Conservation (phyloP, 2,888 invertebrate species). For the Ochropacha duplaris region DNA sequence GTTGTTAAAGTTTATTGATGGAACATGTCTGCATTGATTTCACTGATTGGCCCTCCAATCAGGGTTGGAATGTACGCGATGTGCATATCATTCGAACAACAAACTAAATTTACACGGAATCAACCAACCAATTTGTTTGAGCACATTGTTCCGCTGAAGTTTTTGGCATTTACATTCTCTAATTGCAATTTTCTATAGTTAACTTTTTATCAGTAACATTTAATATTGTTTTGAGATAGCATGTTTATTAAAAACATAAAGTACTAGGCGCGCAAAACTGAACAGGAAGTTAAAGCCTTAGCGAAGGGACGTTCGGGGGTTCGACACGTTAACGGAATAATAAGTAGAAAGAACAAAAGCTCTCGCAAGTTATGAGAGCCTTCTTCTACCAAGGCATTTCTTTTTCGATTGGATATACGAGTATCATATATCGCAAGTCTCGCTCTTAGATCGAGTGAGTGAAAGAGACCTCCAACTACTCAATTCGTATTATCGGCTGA, state of each 20-base stretch:
- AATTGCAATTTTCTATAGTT: background rate
- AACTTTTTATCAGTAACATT: background rate
- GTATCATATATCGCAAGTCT: slow-evolving; percentile 24
- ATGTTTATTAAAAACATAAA: slow-evolving; percentile 23
- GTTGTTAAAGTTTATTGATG: slow-evolving; percentile 9
- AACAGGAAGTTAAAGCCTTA: slow-evolving; percentile 41
- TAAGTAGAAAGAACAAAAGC: slow-evolving; percentile 49
- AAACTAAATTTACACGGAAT: slow-evolving; percentile 20
- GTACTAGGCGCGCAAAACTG: slow-evolving; percentile 36
- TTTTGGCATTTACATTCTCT: background rate
- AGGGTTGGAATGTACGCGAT: slow-evolving; percentile 34
- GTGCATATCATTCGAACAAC: slow-evolving; percentile 37
- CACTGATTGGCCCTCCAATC: slow-evolving; percentile 44
- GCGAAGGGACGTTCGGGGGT: slow-evolving; percentile 42
- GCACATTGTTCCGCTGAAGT: slow-evolving; percentile 5
- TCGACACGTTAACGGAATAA: slow-evolving; percentile 56
- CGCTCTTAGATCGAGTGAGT: background rate
- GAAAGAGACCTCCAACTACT: background rate
- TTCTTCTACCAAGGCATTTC: slow-evolving; percentile 13
- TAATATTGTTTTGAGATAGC: slow-evolving; percentile 10
- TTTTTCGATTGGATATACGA: slow-evolving; percentile 7
- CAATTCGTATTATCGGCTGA: background rate
- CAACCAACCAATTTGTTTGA: slow-evolving; percentile 35
- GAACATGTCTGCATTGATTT: slow-evolving; percentile 32
- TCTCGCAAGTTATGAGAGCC: slow-evolving; percentile 43